Evolutionary conservation across 2,888 invertebrate species (phyloP), one percentile per base, ranked within the genome.

Genomic region (Phlogophora meticulosa): DNA sequence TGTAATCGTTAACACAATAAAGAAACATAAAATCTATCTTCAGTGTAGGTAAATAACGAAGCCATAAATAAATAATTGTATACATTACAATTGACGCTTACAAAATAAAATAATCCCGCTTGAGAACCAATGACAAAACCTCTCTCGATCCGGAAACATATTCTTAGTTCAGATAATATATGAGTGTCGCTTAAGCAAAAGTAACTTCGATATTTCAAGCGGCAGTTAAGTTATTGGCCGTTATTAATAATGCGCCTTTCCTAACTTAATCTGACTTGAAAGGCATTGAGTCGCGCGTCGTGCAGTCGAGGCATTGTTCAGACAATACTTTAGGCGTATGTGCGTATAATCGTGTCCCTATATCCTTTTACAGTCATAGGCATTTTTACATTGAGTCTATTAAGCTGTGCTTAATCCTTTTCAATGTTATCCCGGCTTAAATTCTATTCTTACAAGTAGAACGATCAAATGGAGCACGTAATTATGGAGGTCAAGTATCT

Each of bases 201-300:
- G 92, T 93, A 91, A 92, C 91, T 92, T 89, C 93, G 92, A 95
- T 95, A 94, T 94, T 94, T 94, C 94, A 94, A 93, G 90, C 89
- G 83, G 84, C 86, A 85, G 89, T 90, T 94, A 93, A 95, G 90
- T 94, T 95, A 95, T 95, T 94, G 94, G 92, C 88, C 87, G 93
- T 93, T 95, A 94, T 95, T 94, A 94, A 94, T 94, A 95, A 94
- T 88, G 87, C 88, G 90, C 90, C 92, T 93, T 93, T 93, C 92
- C 91, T 93, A 92, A 94, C 92, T 93, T 95, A 94, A 95, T 95
- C 95, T 92, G 94, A 93, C 94, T 95, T 93, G 92, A 93, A 91
- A 93, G 89, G 92, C 91, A 91, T 93, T 90, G 93, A 93, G 92
- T 91, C 89, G 88, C 87, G 86, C 88, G 91, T 93, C 92, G 92